Evolutionary conservation across 2,797 vertebrate genomes (phyloP), one percentile per base, ranked within the genome.

Genomic region (Tragelaphus eurycerus): DNA sequence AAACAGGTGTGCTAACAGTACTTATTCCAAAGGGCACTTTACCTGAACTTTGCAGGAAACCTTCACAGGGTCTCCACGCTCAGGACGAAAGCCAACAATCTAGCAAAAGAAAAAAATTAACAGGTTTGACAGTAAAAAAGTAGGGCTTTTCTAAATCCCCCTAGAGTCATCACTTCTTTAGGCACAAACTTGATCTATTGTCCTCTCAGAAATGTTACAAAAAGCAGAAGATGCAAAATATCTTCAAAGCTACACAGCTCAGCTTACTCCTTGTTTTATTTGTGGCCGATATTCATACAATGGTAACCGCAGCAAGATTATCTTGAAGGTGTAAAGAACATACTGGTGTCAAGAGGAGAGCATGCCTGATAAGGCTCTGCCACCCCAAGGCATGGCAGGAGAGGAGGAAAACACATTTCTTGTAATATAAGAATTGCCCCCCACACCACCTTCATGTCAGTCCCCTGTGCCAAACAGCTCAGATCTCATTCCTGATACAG

Each of bases 41-140:
- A 99, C 99, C 99, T 99, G 99, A 76, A 99, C 98, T 97, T 98
- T 99, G 98, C 99, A 99, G 67, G 99, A 99, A 98, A 99, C 99
- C 0, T 99, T 99, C 96, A 99, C 98, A 0, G 99, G 99, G 97
- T 99, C 99, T 86, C 99, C 99, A n/a, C 99, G 99, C 48, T 99
- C 99, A 91, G 99, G 99, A 93, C 99, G 98, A 97, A 99, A 99
- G 90, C 99, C 99, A 94, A 99, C 99, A 99, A 99, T 99, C 99
- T 99, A 98, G 64, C 43, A 89, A 97, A 96, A 97, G 67, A 97
- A 97, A 92, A 98, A 38, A 7, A 97, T 95, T 93, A 93, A 82
- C 17, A 21, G 6, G 82, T 71, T 96, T 93, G 43, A 95, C 23
- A 94, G 85, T 90, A 25, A 74, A 82, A 95, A 95, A 95, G 43